A percentile compares a stretch with the other conserved stretches of the same genome.
phyloP scores from a whole-genome alignment of 2,888 invertebrate genomes.

The Neoitamus cyanurus region DNA sequence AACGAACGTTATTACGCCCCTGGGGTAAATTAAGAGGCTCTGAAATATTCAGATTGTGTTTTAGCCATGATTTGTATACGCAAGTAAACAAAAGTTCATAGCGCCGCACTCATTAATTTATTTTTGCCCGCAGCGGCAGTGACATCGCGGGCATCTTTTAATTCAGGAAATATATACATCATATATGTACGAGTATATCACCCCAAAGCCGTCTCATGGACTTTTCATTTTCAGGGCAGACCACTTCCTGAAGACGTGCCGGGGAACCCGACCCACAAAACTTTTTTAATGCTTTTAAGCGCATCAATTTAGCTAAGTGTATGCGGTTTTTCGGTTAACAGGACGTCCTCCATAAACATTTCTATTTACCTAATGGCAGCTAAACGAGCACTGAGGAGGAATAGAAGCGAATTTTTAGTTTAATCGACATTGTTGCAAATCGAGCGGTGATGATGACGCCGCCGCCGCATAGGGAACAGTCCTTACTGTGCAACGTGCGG shows the following conservation, averaged over 20 bases:
- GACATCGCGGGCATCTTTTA: not conserved
- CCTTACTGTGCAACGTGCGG: not conserved
- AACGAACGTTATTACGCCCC: not conserved
- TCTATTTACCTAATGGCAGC: not conserved
- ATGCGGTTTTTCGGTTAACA: not conserved
- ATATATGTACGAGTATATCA: too few relatives aligned
- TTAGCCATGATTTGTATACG: not conserved
- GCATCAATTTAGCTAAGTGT: slow-evolving; percentile 23
- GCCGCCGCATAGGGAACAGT: not conserved
- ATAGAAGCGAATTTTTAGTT: not conserved
- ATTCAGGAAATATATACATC: not conserved
- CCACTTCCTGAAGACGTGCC: not conserved
- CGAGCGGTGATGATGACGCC: not conserved
- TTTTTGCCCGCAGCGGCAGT: not conserved
- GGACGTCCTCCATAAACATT: not conserved
- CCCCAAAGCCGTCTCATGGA: not conserved
- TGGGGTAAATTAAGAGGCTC: not conserved
- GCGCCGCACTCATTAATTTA: not conserved
- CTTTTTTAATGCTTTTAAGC: slow-evolving; percentile 24
- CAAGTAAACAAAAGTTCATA: slow-evolving; percentile 6
- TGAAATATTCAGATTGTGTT: not conserved
- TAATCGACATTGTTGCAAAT: not conserved
- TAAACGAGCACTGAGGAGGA: not conserved
- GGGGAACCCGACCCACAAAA: slow-evolving; percentile 3
- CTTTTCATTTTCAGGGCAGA: not conserved